Evolutionary conservation across 1,140 invertebrate species (phyloP), one percentile per base, ranked within the genome.

Genomic region (Meteorus sp.): DNA sequence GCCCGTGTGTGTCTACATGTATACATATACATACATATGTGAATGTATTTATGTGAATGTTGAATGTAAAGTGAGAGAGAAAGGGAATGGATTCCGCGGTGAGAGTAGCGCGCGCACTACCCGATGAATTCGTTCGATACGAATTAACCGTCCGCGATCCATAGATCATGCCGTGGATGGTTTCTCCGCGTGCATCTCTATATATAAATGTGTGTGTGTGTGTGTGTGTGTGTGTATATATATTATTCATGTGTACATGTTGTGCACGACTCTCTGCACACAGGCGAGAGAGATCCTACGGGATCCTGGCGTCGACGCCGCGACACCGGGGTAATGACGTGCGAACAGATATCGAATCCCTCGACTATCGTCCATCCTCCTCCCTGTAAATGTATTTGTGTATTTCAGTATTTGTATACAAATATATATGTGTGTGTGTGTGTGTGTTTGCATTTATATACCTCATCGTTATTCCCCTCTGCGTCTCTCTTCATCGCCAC

Each of bases 331-430:
- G 75, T 80, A 80, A 80, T 80, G 78, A 78, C 72, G 78, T 74
- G 78, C 76, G 73, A 80, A 78, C 75, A 75, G 77, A 79, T 79
- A 78, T 76, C 75, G 72, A 72, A 77, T 77, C 74, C 75, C 71
- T 67, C 67, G 59, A 59, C 63, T 59, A 67, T 68, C 66, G 65
- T 65, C 64, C 33, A 25, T 20, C 13, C 9, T 35, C 29, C 53
- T 54, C 37, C n/a, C n/a, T n/a, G 22, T n/a, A 19, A n/a, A n/a
- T n/a, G n/a, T n/a, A n/a, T n/a, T n/a, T n/a, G n/a, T n/a, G n/a
- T n/a, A n/a, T n/a, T n/a, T 22, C 1, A 7, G 9, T 13, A 2
- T 48, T 15, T 27, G 1, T 9, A 48, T 27, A 48, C 1, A 25
- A 23, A 44, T 44, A 44, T 44, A 44, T 44, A 44, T 47, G 11